Base-by-base conservation (phyloP, 2,113 vertebrate genomes). In the Hemiprocne comata region DNA sequence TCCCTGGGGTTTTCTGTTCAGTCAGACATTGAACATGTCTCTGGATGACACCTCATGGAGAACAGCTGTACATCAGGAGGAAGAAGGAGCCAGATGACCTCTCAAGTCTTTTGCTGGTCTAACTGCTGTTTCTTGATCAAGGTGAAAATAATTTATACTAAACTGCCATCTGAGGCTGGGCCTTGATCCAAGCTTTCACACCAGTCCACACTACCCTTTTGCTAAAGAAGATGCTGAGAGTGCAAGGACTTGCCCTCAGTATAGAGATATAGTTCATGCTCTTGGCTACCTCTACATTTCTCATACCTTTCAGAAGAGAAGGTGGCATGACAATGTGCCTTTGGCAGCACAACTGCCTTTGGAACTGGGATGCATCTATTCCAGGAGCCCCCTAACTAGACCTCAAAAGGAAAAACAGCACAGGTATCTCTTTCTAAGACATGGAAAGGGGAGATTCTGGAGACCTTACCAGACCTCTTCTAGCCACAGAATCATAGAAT, bases 41-140 rank as follows among this genome's bases (percentile, higher is more conserved):
- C 85, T 90, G 72, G 71, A 51, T 64, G 79, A 66, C 88, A 55
- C 20, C 2, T 55, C 83, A 28, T 0, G 0, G 54, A 71, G 64
- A 80, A 66, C 78, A 88, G 85, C 85, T 93, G 85, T 72, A 80
- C 1, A 16, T 83, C 85, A 90, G 67, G 55, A 60, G 62, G 66
- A 69, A 8, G 61, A 53, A 91, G n/a, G 53, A 53, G 38, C 25
- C 7, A 3, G 58, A 51, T 8, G 26, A 66, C 29, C 66, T 76
- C 11, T 42, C 10, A 50, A 51, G 74, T 13, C 69, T 76, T 72
- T 33, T 4, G 1, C 23, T 76, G 28, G 33, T 53, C 70, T 91
- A 31, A 29, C 61, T 75, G 53, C 87, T 87, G 84, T 85, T 76
- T 82, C 72, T 70, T 85, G 67, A 83, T 29, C 89, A 90, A 95